These are phyloP conservation scores for Cataglyphis altisquamis DNA, from an alignment of 2,888 invertebrate species.

Conservation along the genomic window DNA sequence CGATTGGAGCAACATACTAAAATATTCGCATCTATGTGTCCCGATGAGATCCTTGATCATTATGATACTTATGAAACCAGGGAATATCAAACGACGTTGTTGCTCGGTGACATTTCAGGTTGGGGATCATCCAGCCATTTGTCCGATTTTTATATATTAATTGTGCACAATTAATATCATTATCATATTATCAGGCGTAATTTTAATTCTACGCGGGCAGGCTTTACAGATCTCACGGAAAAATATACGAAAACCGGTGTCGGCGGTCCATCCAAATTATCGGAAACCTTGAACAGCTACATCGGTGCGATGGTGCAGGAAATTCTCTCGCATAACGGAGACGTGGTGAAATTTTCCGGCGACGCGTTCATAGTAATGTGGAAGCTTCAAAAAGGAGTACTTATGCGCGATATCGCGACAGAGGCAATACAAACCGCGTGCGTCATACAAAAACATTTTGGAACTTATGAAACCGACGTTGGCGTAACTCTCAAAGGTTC, in stretches of 20 bases:
- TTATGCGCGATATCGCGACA: constrained; percentile 89
- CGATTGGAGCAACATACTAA: constrained; percentile 85
- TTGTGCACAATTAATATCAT: not conserved
- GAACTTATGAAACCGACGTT: constrained; percentile 89
- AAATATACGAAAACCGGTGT: constrained; percentile 89
- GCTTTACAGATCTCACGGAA: constrained; percentile 90
- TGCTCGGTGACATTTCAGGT: constrained; percentile 90
- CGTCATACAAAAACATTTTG: constrained; percentile 90
- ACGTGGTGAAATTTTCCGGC: constrained; percentile 90
- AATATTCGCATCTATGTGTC: constrained; percentile 89
- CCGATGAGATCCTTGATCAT: constrained; percentile 89
- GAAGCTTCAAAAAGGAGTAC: constrained; percentile 87
- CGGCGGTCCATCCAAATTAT: constrained; percentile 91
- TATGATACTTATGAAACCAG: constrained; percentile 87
- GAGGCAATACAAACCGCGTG: constrained; percentile 90
- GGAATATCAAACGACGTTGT: constrained; percentile 88
- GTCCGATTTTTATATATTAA: not conserved
- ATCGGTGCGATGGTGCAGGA: constrained; percentile 92
- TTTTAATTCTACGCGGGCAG: constrained; percentile 81
- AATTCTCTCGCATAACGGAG: constrained; percentile 89
- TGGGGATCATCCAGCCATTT: not conserved
- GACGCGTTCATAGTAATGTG: constrained; percentile 91
- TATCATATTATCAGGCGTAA: not conserved
- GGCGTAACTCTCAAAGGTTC: constrained; percentile 89
- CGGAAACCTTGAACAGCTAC: constrained; percentile 90